phyloP scores from a whole-genome alignment of 1,140 invertebrate species.

The Phymastichus coffea region DNA sequence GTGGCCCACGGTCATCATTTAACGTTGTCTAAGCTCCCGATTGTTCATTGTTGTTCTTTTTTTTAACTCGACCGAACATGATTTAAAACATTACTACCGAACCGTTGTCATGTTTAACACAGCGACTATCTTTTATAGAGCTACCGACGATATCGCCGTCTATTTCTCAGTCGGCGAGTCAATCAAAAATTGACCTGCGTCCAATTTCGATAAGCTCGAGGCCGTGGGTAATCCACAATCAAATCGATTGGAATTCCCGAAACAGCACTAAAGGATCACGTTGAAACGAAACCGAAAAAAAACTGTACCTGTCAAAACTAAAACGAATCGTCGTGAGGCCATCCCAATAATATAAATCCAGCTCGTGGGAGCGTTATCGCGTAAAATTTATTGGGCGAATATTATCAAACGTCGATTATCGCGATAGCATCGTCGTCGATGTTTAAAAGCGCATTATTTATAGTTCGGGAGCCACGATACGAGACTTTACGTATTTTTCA shows the following conservation, averaged over 20 bases:
- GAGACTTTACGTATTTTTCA: constrained; percentile 12
- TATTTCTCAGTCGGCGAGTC: too few relatives aligned
- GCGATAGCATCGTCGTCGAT: constrained; percentile 25
- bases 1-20: too few relatives aligned
- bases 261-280: constrained; percentile 9
- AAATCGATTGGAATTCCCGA: constrained; percentile 1
- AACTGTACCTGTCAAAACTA: constrained; percentile 10
- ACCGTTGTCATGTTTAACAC: too few relatives aligned
- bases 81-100: background rate
- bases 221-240: background rate
- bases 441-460: constrained; percentile 28
- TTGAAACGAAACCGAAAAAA: too few relatives aligned
- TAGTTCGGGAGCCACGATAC: background rate
- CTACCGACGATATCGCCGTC: too few relatives aligned
- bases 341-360: constrained; percentile 25
- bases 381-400: constrained; percentile 24
- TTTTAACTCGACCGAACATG: background rate
- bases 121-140: too few relatives aligned
- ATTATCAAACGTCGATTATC: constrained; percentile 30
- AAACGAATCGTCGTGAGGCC: constrained; percentile 16
- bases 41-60: background rate
- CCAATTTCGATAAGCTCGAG: background rate
- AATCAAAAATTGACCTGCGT: background rate
- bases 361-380: constrained; percentile 21
- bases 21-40: too few relatives aligned